Conservation (phyloP, 2,888 invertebrate species). For the Tetragnatha montana region DNA sequence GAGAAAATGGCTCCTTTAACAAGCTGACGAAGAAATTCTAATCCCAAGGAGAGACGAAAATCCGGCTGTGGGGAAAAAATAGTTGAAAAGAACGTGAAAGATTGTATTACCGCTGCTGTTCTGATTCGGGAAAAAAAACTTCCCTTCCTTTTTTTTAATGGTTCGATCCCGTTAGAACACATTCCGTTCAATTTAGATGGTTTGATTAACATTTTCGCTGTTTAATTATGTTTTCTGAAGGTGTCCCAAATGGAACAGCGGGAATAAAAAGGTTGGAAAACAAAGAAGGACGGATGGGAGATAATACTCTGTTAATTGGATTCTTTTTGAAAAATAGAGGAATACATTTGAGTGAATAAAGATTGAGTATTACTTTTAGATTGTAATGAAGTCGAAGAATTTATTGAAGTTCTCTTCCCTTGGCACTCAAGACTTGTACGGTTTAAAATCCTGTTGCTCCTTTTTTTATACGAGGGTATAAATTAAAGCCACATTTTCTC, state of each 20-base stretch:
- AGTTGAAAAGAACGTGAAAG: not conserved
- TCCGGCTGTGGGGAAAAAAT: not conserved
- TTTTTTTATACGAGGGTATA: too few relatives aligned
- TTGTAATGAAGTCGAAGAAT: too few relatives aligned
- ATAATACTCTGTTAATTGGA: not conserved
- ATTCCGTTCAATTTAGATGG: conserved; percentile 1
- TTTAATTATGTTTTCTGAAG: not conserved
- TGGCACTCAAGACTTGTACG: too few relatives aligned
- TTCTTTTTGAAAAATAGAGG: not conserved
- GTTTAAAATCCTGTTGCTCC: too few relatives aligned
- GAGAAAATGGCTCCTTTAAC: conserved; percentile 27
- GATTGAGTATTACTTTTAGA: too few relatives aligned
- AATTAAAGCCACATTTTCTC: too few relatives aligned
- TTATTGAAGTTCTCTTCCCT: too few relatives aligned
- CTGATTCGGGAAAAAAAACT: not conserved
- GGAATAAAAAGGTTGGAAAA: not conserved
- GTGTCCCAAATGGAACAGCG: not conserved
- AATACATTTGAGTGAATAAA: too few relatives aligned
- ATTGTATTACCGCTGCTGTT: not conserved
- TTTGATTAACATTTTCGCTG: not conserved
- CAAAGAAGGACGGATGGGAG: not conserved
- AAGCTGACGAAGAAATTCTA: not conserved
- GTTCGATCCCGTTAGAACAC: not conserved
- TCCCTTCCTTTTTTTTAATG: not conserved
- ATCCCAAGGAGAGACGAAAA: not conserved